Evolutionary conservation across 1,140 invertebrate species (phyloP), one percentile per base, ranked within the genome.

Genomic region (Eufriesea mexicana): DNA sequence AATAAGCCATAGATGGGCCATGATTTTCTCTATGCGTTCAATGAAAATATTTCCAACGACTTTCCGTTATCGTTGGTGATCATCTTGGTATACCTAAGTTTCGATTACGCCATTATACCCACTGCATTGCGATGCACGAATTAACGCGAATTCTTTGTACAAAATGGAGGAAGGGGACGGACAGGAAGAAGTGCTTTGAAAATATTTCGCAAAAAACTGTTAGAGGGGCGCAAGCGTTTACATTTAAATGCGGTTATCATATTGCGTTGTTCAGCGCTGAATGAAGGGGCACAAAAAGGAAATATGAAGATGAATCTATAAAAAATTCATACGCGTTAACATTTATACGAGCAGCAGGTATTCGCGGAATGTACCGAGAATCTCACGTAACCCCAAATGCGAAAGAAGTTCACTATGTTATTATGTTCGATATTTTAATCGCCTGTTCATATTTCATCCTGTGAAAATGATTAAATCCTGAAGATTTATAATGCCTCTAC

Each of bases 41-140:
- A 64, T 74, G 74, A 74, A 80, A 62, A 74, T 80, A 74, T 74
- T 72, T 73, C n/a, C 55, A n/a, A 35, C n/a, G 49, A 72, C 67
- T 72, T 54, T 49, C 45, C 20, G 28, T 64, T 74, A 47, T 64
- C n/a, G 12, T 54, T 64, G 28, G 49, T 47, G 64, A 73, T 80
- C 64, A 71, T n/a, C 16, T 8, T 5, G 47, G 5, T 5, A 62
- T 28, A 2, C 28, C 2, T 7, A 8, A 4, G 23, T 10, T 62
- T 25, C 78, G n/a, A 79, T 79, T 59, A 57, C 47, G 14, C n/a
- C 1, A 4, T 2, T 42, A 23, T 14, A 8, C 42, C n/a, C 2
- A 67, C 64, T 67, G 64, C 42, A 61, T 71, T 51, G 68, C 54
- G 35, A 28, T 2, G 2, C 55, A 20, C 62, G 51, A 78, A 57